phyloP scores from a whole-genome alignment of 2,888 invertebrate species.

The Caenorhabditis sp. region DNA sequence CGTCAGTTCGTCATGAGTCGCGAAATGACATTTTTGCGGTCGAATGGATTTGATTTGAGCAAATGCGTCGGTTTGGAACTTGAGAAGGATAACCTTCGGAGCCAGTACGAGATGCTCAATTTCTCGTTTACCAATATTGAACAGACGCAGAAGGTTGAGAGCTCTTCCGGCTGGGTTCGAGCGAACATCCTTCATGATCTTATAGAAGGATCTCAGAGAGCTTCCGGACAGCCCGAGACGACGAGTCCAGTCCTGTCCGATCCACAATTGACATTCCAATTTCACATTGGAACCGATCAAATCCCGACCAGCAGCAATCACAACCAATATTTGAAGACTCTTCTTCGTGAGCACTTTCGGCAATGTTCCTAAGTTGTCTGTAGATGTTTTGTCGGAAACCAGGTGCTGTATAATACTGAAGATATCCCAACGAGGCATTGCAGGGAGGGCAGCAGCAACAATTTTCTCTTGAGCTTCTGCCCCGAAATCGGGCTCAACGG shows the following conservation, averaged over 20 bases:
- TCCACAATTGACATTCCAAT: conserved; percentile 37
- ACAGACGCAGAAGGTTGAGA: conserved; percentile 15
- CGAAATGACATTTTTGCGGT: conserved; percentile 44
- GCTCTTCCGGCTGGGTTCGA: conserved; percentile 24
- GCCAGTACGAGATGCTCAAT: conserved; percentile 28
- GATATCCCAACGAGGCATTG: conserved; percentile 22
- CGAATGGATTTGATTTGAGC: conserved; percentile 21
- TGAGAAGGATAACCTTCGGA: conserved; percentile 36
- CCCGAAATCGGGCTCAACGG: conserved; percentile 3
- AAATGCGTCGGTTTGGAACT: conserved; percentile 56
- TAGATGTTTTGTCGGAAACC: conserved; percentile 7
- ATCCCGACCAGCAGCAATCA: conserved; percentile 14
- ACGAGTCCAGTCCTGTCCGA: conserved; percentile 42
- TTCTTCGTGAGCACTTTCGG: conserved; percentile 26
- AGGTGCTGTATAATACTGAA: conserved; percentile 12
- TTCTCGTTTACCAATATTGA: conserved; percentile 6
- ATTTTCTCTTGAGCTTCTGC: not conserved
- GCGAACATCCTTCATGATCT: conserved; percentile 13
- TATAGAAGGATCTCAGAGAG: conserved; percentile 12
- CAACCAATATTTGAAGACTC: conserved; percentile 9
- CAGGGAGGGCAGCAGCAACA: not conserved
- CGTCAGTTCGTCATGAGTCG: conserved; percentile 30
- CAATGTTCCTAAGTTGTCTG: conserved; percentile 21
- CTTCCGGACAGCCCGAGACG: conserved; percentile 24
- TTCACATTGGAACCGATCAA: conserved; percentile 13